phyloP scores from a whole-genome alignment of 2,888 invertebrate genomes.

The Nephrotoma appendiculata region DNA sequence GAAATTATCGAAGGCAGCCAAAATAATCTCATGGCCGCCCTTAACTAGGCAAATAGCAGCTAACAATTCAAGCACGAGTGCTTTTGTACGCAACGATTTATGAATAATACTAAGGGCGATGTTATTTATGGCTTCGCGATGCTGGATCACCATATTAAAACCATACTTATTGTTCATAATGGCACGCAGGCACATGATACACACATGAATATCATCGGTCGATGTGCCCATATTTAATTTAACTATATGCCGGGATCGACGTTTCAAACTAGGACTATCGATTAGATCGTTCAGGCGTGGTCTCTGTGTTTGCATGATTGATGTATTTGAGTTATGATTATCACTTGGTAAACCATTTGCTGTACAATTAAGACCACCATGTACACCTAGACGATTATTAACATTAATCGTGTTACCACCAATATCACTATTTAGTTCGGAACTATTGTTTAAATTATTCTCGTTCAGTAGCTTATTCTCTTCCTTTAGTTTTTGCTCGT shows the following conservation, averaged over 20 bases:
- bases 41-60: constrained; percentile 98
- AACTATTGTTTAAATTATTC: constrained; percentile 31
- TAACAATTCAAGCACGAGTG: constrained; percentile 86
- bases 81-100: constrained; percentile 92
- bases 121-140: constrained; percentile 95
- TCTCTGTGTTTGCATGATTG: constrained; percentile 19
- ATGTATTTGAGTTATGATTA: background rate
- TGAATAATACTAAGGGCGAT: constrained; percentile 94
- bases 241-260: constrained; percentile 71
- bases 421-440: constrained; percentile 21
- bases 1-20: constrained; percentile 95
- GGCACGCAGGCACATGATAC: constrained; percentile 96
- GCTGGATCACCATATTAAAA: constrained; percentile 97
- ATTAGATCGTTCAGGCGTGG: constrained; percentile 44
- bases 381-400: background rate
- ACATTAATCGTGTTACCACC: constrained; percentile 18
- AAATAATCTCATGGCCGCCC: constrained; percentile 97
- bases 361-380: constrained; percentile 33
- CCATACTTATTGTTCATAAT: constrained; percentile 99
- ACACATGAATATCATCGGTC: constrained; percentile 97
- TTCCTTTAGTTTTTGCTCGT: constrained; percentile 69
- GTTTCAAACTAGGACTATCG: constrained; percentile 54
- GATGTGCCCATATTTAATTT: constrained; percentile 89
- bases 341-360: constrained; percentile 23
- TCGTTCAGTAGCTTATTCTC: constrained; percentile 64